A percentile compares a stretch with the other conserved stretches of the same genome.
phyloP scores from a whole-genome alignment of 64 coral and sea anemone genomes.

The Orbicella faveolata region DNA sequence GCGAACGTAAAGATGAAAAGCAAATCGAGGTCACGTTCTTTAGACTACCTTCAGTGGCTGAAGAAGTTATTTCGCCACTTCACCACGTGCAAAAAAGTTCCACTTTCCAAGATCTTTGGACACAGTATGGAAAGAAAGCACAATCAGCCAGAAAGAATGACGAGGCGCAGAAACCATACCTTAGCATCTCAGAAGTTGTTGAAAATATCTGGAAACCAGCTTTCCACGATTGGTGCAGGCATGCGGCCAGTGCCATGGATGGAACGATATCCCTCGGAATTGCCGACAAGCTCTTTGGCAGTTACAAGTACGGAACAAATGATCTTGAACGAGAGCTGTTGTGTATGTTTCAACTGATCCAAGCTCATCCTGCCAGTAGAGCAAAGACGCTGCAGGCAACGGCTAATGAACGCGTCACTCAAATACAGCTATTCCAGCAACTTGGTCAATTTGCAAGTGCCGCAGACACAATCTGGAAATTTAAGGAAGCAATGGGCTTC shows the following conservation, averaged over 20 bases:
- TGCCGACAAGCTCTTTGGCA: constrained; percentile 45
- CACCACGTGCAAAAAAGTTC: not conserved
- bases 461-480: constrained; percentile 60
- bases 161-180: not conserved
- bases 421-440: constrained; percentile 34
- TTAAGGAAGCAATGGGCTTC: constrained; percentile 55
- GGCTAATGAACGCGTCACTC: not conserved
- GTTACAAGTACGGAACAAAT: constrained; percentile 5
- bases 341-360: not conserved
- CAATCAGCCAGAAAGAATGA: constrained; percentile 22
- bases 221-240: constrained; percentile 6
- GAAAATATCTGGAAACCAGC: constrained; percentile 43
- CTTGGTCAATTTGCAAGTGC: constrained; percentile 38
- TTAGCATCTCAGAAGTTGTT: constrained; percentile 33
- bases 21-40: constrained; percentile 25
- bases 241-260: not conserved
- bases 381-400: not conserved
- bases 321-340: constrained; percentile 31
- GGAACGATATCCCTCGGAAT: constrained; percentile 31
- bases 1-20: not conserved
- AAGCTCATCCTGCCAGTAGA: not conserved
- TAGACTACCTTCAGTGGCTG: not conserved
- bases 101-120: constrained; percentile 56
- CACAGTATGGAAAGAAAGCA: constrained; percentile 13
- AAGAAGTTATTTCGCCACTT: constrained; percentile 1